Base-by-base conservation (phyloP, 2,797 vertebrate species). In the Protosalanx chinensis region DNA sequence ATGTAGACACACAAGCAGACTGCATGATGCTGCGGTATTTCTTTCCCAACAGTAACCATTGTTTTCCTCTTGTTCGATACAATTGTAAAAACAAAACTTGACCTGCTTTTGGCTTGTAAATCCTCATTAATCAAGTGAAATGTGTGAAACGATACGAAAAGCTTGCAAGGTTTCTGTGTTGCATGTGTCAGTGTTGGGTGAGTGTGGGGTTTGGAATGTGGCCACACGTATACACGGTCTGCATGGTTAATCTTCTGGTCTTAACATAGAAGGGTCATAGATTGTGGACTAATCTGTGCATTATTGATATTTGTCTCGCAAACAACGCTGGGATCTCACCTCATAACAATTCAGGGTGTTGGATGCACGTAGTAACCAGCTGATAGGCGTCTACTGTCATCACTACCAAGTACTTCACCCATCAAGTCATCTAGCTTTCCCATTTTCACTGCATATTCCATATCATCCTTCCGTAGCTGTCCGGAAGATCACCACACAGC, bases 151-250 rank as follows among this genome's bases (percentile, higher is more conserved):
- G 15, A 56, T 56, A n/a, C n/a, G n/a, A 56, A 56, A 56, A 6
- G 51, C 51, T 56, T n/a, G 51, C 3, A 4, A 56, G 51, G 51
- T 16, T 56, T 56, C 51, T 16, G 51, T 56, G 51, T 56, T 56
- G 51, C 51, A 56, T 56, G 51, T 3, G 18, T 56, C 51, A n/a
- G 51, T 8, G 18, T 6, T 16, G 51, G 51, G 18, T 57, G 49
- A 58, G 4, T 65, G 30, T 67, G 71, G n/a, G 4, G 15, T 29
- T 67, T 67, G 29, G 23, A 67, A 53, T 67, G 64, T 67, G 62
- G 5, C 32, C 46, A 53, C 30, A 30, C 33, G 29, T 59, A 56
- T 41, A 7, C 59, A 23, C 60, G 13, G n/a, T 59, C 12, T 60
- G 32, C 16, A n/a, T 35, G 30, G 4, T 37, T 35, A 59, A 23